phyloP scores from a whole-genome alignment of 2,888 invertebrate species.

The Invenusta paracnida region DNA sequence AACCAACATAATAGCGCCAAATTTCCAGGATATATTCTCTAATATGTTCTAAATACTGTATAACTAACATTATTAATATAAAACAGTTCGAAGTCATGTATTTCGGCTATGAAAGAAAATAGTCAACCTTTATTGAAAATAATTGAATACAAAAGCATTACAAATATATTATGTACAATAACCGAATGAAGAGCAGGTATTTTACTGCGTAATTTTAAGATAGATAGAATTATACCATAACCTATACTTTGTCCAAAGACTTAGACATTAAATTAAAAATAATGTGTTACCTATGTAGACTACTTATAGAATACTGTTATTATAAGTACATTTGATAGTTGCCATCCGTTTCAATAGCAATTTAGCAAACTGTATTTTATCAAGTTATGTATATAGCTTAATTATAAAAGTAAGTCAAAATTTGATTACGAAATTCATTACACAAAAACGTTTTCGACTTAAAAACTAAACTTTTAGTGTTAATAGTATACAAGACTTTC shows the following conservation, averaged over 20 bases:
- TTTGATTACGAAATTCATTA: too few relatives aligned
- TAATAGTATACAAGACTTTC: too few relatives aligned
- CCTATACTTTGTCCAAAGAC: too few relatives aligned
- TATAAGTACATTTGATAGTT: not conserved
- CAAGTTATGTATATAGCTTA: not conserved
- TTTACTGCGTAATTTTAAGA: too few relatives aligned
- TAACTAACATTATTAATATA: too few relatives aligned
- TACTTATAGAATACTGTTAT: not conserved
- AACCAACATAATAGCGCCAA: not conserved
- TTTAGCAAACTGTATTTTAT: not conserved
- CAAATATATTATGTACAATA: not conserved
- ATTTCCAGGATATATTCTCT: not conserved
- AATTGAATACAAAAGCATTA: not conserved
- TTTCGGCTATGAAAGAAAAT: not conserved
- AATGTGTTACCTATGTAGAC: not conserved
- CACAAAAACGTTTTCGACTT: too few relatives aligned
- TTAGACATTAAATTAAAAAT: not conserved
- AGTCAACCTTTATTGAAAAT: not conserved
- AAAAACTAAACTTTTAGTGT: too few relatives aligned
- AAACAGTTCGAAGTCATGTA: not conserved
- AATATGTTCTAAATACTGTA: not conserved
- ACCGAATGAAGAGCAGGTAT: not conserved
- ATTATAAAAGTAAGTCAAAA: too few relatives aligned
- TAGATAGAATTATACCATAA: too few relatives aligned
- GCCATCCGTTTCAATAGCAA: not conserved